phyloP scores from a whole-genome alignment of 2,888 invertebrate genomes.

The Ormyrus labotus region DNA sequence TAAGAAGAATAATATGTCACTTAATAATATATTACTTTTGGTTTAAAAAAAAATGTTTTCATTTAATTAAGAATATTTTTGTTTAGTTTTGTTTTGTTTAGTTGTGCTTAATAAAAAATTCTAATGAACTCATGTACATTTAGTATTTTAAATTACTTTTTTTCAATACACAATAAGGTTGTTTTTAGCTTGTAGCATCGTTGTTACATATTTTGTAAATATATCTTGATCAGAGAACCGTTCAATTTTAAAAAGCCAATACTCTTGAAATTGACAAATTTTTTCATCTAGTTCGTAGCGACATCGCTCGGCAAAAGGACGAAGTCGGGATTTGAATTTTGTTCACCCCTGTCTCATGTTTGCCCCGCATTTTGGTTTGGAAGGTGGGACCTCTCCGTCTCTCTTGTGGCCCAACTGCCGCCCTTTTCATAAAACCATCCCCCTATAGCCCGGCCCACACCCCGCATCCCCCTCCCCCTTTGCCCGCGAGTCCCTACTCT shows the following conservation, averaged over 20 bases:
- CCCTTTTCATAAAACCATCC: conserved; percentile 64
- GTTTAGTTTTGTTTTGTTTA: too few species aligned
- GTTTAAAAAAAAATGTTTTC: too few species aligned
- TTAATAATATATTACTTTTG: too few species aligned
- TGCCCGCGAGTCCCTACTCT: conserved; percentile 62
- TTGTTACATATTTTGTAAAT: neutral
- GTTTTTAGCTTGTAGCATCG: neutral
- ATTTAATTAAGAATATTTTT: too few species aligned
- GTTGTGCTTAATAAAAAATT: too few species aligned
- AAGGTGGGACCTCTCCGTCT: conserved; percentile 66
- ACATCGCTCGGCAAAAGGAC: conserved; percentile 67
- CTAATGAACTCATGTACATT: too few species aligned
- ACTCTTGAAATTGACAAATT: neutral
- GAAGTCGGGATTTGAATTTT: conserved; percentile 65
- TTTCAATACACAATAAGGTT: neutral
- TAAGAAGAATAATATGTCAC: too few species aligned
- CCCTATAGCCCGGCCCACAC: conserved; percentile 61
- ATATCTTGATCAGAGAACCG: too few species aligned
- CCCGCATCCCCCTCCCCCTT: conserved; percentile 48
- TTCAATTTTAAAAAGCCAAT: too few species aligned
- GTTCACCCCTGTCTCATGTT: conserved; percentile 67
- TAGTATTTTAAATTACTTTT: neutral
- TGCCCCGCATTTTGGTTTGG: conserved; percentile 60
- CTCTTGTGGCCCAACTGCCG: conserved; percentile 58
- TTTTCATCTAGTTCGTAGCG: conserved; percentile 57